Conservation (phyloP, 2,888 invertebrate genomes). For the Mechanitis messenoides region DNA sequence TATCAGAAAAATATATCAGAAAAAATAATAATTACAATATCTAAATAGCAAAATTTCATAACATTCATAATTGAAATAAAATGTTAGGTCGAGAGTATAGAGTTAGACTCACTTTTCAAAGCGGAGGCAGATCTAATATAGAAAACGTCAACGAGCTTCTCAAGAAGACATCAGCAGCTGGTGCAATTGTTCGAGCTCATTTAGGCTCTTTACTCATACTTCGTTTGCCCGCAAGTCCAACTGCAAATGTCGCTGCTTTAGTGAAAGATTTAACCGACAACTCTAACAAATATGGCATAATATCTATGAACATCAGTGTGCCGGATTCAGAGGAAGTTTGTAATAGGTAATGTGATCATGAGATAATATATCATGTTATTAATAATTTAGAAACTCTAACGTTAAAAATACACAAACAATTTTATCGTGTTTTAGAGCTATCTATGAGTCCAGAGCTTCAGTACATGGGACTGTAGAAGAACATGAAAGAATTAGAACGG, state of each 20-base stretch:
- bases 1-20: conserved; percentile 25
- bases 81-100: conserved; percentile 41
- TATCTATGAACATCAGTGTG: conserved; percentile 51
- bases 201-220: conserved; percentile 57
- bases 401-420: no score
- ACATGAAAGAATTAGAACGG: conserved; percentile 28
- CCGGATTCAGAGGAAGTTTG: conserved; percentile 62
- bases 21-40: no score
- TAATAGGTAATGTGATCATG: conserved; percentile 41
- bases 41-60: neutral
- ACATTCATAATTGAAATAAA: neutral
- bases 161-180: conserved; percentile 35
- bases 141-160: conserved; percentile 36
- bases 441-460: conserved; percentile 38
- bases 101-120: conserved; percentile 47
- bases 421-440: conserved; percentile 40
- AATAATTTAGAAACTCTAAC: no score
- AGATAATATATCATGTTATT: neutral
- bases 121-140: conserved; percentile 35
- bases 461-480: conserved; percentile 21
- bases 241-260: conserved; percentile 43
- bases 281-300: conserved; percentile 43
- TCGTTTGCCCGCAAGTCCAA: conserved; percentile 50
- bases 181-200: conserved; percentile 52
- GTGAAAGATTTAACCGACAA: conserved; percentile 45